Evolutionary conservation across 2,888 invertebrate species (phyloP), one percentile per base, ranked within the genome.

Genomic region (Eupsilia transversa): DNA sequence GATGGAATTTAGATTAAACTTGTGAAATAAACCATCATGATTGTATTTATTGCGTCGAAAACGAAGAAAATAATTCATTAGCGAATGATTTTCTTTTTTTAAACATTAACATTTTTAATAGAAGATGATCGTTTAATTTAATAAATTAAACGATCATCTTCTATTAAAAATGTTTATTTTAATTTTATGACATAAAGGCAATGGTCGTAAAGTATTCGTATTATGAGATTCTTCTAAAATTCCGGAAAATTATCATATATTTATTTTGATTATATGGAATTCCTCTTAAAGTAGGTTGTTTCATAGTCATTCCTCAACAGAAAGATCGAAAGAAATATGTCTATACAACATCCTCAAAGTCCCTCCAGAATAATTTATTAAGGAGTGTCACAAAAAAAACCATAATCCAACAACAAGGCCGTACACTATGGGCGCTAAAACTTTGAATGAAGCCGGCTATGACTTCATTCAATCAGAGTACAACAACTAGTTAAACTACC

Each of bases 381-480:
- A 46, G 30, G 41, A 43, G 30, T 60, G 65, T 33, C 60, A 10
- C 65, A 35, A 68, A 64, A 83, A 69, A 75, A 57, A 54, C 60
- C 12, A 74, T 67, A 56, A 72, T 41, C 43, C 66, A 69, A 63
- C 4, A 20, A 61, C 85, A 83, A 87, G 81, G 86, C 59, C 83
- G 49, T n/a, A 59, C 52, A 59, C 33, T 72, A 72, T 61, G 56
- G 66, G 69, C 69, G 72, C 52, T 69, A 59, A 82, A 79, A 74
- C 71, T 80, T 84, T 87, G 86, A 87, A 87, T 85, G 84, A 84
- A 84, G 75, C 78, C 74, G 75, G 67, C 73, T 80, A 88, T 87
- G 85, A 87, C 80, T 91, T 88, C 89, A 91, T 91, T 89, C 86
- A 88, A 75, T 78, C 60, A 70, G 61, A 65, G 68, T 52, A 82